Base-by-base conservation (phyloP, 2,113 vertebrate genomes). In the Brachirus orientalis region DNA sequence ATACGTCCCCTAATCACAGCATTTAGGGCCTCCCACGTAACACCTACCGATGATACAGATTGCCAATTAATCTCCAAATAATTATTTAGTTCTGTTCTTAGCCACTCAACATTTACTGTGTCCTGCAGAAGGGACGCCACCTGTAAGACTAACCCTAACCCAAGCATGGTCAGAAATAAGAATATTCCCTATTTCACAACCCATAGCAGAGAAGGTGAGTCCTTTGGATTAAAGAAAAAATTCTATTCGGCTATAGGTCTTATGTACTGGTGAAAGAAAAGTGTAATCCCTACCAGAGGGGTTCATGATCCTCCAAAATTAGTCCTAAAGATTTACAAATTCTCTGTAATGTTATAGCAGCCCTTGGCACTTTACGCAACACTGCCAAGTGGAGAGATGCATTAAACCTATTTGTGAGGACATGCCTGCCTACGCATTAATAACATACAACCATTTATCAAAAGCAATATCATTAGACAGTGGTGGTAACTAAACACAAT, bases 1-100 rank as follows among this genome's bases (percentile, higher is more conserved):
- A 48, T 48, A 10, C 46, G 18, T 48, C 46, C 46, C 46, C 46
- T 48, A 20, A 20, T 48, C 46, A 48, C 48, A 51, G 48, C 48
- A 11, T 51, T 51, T 33, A 28, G 13, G 20, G 20, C 48, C 22
- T 51, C 48, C 48, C 20, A 51, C 7, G 11, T 22, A 1, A 28
- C 20, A 14, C 48, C 46, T 20, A 14, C 14, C 4, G 41, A 44
- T 7, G 14, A 44, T 3, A 44, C 41, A 44, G 41, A 44, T 16
- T 6, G 14, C 41, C 41, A 44, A 44, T 44, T 44, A n/a, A 44
- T 16, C 41, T 16, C 41, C 4, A n/a, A n/a, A 44, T 44, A 44
- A n/a, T 44, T 44, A 2, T 44, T 16, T 44, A 44, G 2, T 16
- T 44, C 41, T 6, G 4, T n/a, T 6, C 14, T 44, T n/a, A 44